Percentiles rank a stretch among this genome's conserved stretches.
These are phyloP conservation scores for Globia sparganii DNA, from an alignment of 2,888 invertebrate genomes.

Conservation along the genomic window DNA sequence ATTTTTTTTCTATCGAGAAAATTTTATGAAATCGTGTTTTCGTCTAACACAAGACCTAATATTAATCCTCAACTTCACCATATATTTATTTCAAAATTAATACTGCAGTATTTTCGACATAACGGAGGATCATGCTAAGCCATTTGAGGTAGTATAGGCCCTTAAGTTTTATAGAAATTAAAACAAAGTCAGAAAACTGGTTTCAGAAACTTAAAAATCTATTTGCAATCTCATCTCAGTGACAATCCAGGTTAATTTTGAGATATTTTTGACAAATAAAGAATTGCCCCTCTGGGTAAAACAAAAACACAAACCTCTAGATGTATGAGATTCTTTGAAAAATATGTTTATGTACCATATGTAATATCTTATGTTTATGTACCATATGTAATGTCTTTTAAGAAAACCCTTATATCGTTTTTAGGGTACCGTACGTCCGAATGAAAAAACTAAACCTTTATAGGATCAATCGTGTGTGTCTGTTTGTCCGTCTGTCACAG, in stretches of 20 bases:
- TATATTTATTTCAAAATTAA: too few species aligned
- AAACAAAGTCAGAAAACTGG: background rate
- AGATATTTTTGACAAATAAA: background rate
- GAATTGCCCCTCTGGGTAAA: background rate
- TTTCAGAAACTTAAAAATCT: background rate
- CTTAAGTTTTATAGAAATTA: accelerated
- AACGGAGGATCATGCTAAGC: too few species aligned
- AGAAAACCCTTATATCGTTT: background rate
- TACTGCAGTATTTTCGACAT: too few species aligned
- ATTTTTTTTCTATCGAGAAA: too few species aligned
- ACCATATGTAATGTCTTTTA: background rate
- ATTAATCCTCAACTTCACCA: too few species aligned
- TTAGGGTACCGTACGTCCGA: background rate
- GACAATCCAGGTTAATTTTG: background rate
- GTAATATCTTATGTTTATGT: background rate
- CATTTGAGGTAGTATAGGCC: too few species aligned
- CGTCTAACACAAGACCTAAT: too few species aligned
- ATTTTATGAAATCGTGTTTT: too few species aligned
- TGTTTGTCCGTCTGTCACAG: background rate
- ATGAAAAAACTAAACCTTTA: background rate
- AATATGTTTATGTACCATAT: background rate
- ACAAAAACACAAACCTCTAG: too few species aligned
- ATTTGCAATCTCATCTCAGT: background rate
- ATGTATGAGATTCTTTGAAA: background rate
- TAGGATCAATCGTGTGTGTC: background rate